Base-by-base conservation (phyloP, 37 sponge, comb jelly and placozoan genomes). In the Spongilla lacustris region DNA sequence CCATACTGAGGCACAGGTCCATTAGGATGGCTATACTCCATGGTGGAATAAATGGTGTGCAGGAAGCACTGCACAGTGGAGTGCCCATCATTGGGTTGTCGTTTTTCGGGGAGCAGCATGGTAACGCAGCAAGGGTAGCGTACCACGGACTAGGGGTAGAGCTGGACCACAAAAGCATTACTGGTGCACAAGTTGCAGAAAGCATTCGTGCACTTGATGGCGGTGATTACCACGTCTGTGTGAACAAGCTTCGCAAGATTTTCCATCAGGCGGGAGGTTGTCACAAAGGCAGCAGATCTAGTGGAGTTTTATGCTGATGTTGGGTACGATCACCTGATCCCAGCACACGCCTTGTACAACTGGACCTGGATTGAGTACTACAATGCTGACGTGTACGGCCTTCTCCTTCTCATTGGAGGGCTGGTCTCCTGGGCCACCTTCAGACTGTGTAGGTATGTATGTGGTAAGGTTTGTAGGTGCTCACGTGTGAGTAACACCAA, bases 281-380 rank as follows among this genome's bases (percentile, higher is more conserved):
- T 23, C 58, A 82, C 22, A 78, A 77, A 79, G 88, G 41, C 88
- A 36, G 87, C 86, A 72, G 92, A 87, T 49, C 78, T 91, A 29
- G 83, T 91, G 58, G 92, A 92, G 73, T 70, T 73, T 27, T 88
- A 92, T 81, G 81, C 66, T 4, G 85, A 84, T 17, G 77, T 88
- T 2, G 92, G 92, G 37, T 88, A 92, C 35, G 73, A 74, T 1
- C 92, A 92, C 58, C 71, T 87, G 71, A 58, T 92, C 32, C 92
- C 92, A 71, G 80, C 78, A 14, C 81, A 72, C 46, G 67, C 68
- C 72, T 88, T 88, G 92, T 84, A 88, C 73, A 25, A 81, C 24
- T 92, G 92, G 92, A 92, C 68, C 67, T 84, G 83, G 79, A 37
- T 92, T 21, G 85, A 88, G 74, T 88, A 81, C 68, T 85, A 92